Percentiles rank a stretch among this genome's conserved stretches.
Evolutionary conservation across 2,113 vertebrate genomes (phyloP).

Genomic region (Accipiter virgatus): DNA sequence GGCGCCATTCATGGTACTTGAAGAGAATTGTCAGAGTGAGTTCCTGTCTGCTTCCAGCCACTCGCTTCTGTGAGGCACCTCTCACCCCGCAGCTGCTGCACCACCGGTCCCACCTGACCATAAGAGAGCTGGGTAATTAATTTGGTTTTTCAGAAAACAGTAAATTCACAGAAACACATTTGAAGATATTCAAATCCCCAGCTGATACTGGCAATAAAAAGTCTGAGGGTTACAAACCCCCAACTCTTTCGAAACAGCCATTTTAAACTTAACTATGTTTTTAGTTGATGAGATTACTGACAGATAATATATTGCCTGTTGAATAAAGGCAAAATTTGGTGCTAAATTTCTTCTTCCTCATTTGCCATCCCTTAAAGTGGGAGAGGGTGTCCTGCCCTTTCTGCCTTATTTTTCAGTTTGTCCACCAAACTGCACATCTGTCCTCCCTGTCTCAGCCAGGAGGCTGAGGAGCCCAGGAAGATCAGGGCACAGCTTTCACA

Average conservation of each 20-base stretch:
- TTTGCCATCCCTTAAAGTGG: not conserved
- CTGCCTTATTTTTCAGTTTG: not conserved
- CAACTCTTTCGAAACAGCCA: not conserved
- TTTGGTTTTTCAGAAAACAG: not conserved
- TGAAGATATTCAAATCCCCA: not conserved
- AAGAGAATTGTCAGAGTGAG: not conserved
- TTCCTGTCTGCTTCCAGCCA: not conserved
- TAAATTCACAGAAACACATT: not conserved
- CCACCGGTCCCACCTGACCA: not conserved
- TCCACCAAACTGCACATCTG: not conserved
- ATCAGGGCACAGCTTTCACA: not conserved
- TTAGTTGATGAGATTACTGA: not conserved
- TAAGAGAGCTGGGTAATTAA: not conserved
- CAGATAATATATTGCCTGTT: not conserved
- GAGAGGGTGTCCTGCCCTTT: not conserved
- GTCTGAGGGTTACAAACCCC: not conserved
- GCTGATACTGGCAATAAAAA: not conserved
- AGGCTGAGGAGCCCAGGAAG: not conserved
- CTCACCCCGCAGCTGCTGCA: not conserved
- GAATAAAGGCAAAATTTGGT: not conserved
- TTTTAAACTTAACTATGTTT: not conserved
- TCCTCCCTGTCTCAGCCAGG: not conserved
- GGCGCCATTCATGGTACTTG: accelerated
- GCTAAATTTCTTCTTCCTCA: not conserved
- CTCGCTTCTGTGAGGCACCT: not conserved